A percentile compares a stretch with the other conserved stretches of the same genome.
These are phyloP conservation scores for Scaptomyza tumidula DNA, from an alignment of 2,888 invertebrate genomes.

Conservation along the genomic window DNA sequence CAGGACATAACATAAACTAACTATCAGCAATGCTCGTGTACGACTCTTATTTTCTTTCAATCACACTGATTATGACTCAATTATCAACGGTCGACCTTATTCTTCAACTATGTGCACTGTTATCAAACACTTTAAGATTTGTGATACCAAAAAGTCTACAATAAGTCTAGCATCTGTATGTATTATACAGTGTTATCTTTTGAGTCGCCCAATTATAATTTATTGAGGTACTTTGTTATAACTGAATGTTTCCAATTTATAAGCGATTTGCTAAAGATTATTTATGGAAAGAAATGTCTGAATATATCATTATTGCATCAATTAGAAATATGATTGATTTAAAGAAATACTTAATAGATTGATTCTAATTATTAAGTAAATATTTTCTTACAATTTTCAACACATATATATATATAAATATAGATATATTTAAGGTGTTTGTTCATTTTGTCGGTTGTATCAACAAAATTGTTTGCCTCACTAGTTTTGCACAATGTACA, in stretches of 20 bases:
- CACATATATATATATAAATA: too few relatives aligned
- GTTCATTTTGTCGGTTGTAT: not conserved
- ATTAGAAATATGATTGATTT: constrained; percentile 19
- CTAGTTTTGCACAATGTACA: too few relatives aligned
- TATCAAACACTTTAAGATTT: constrained; percentile 8
- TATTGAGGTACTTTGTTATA: constrained; percentile 14
- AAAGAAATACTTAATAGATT: not conserved
- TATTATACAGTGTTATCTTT: not conserved
- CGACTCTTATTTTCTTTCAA: not conserved
- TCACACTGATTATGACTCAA: not conserved
- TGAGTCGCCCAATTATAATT: constrained; percentile 13
- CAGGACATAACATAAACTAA: not conserved
- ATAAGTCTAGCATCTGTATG: not conserved
- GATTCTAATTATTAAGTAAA: too few relatives aligned
- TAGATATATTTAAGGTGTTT: too few relatives aligned
- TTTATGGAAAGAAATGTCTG: constrained; percentile 12
- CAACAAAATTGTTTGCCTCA: not conserved
- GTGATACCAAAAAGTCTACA: constrained; percentile 7
- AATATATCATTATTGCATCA: constrained; percentile 7
- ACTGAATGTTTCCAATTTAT: constrained; percentile 16
- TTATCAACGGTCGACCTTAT: not conserved
- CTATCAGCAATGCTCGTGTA: not conserved
- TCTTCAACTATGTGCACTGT: constrained; percentile 9
- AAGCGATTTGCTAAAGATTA: constrained; percentile 11
- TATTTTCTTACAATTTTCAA: too few relatives aligned